phyloP scores from a whole-genome alignment of 2,113 vertebrate genomes.

The Lagopus leucura region DNA sequence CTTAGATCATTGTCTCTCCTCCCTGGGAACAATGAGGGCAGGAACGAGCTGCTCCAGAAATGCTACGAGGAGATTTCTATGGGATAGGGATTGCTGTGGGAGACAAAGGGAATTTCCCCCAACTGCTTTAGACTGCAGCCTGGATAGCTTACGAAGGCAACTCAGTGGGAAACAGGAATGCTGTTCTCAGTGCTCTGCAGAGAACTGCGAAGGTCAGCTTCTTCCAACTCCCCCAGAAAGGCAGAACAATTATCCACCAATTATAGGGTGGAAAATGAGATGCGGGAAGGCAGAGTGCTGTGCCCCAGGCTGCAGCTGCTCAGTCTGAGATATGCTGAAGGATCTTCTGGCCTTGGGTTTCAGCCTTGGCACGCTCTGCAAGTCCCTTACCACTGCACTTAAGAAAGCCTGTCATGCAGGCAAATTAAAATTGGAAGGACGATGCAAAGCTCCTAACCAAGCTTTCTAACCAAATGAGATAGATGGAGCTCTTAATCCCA shows the following conservation, averaged over 20 bases:
- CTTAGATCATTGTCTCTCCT: conserved; percentile 51
- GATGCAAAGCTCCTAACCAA: neutral
- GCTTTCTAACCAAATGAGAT: neutral
- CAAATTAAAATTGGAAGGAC: neutral
- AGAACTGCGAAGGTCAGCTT: conserved; percentile 5
- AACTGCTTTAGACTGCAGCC: neutral
- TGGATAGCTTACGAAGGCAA: neutral
- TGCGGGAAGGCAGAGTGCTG: neutral
- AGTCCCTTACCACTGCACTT: neutral
- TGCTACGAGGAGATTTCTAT: neutral
- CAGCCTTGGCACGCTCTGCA: neutral
- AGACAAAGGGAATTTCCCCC: neutral
- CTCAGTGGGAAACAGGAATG: neutral
- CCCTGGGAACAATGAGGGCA: neutral
- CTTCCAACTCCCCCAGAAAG: neutral
- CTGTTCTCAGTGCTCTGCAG: neutral
- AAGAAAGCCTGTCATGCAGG: neutral
- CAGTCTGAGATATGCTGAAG: neutral
- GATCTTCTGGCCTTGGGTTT: neutral
- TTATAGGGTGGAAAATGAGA: neutral
- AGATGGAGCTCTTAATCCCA: neutral
- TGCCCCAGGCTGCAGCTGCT: neutral
- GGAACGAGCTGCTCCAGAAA: conserved; percentile 18
- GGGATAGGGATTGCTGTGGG: neutral
- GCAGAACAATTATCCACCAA: neutral